Conservation (phyloP, 1,140 invertebrate genomes). For the Diorhabda elongata region DNA sequence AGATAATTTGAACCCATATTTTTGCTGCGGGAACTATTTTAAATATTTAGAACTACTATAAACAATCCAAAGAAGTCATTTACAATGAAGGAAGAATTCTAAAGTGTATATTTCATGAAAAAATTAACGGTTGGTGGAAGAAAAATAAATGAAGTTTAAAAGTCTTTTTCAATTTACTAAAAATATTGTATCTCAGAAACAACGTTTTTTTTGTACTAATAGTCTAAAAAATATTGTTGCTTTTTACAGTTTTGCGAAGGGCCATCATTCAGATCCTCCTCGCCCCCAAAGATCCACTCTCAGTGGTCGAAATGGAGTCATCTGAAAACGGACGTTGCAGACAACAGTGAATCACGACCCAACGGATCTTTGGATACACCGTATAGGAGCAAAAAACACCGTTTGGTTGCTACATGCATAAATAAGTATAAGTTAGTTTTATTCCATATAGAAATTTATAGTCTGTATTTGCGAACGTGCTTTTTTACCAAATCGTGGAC, state of each 20-base stretch:
- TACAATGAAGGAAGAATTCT: no score
- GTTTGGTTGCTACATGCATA: conserved; percentile 14
- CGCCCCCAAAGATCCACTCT: conserved; percentile 4
- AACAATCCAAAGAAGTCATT: no score
- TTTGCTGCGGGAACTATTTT: no score
- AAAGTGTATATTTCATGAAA: no score
- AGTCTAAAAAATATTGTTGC: no score
- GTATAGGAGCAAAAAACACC: not conserved
- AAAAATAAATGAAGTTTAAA: no score
- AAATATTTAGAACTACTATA: no score
- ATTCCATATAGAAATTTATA: conserved; percentile 9
- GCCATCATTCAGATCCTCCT: conserved; percentile 1
- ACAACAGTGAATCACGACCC: not conserved
- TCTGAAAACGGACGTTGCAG: not conserved
- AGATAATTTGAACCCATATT: no score
- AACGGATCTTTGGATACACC: not conserved
- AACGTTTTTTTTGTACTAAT: no score
- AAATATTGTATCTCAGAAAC: no score
- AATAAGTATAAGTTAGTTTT: conserved; percentile 15
- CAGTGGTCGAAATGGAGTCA: conserved; percentile 13
- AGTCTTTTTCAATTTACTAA: no score
- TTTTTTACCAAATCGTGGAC: not conserved
- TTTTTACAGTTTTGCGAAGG: conserved; percentile 13
- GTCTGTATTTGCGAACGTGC: not conserved
- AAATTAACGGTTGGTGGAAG: no score